These are phyloP conservation scores for Drosophila murphyi DNA, from an alignment of 1,140 invertebrate species.

Conservation along the genomic window DNA sequence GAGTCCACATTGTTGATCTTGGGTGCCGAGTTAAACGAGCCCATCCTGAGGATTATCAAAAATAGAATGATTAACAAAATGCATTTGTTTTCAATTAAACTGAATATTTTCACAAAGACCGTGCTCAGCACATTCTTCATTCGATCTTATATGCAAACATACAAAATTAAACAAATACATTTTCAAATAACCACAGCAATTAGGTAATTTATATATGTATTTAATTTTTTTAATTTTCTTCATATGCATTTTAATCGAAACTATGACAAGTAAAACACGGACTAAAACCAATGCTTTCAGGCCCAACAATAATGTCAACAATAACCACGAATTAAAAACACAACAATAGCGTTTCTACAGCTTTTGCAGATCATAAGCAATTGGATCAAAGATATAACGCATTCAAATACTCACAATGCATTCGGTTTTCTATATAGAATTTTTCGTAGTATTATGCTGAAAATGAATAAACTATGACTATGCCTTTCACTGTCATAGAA, in stretches of 20 bases:
- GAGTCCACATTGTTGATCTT: constrained; percentile 88
- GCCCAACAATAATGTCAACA: constrained; percentile 17
- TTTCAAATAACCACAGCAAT: constrained; percentile 1
- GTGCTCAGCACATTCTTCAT: constrained; percentile 31
- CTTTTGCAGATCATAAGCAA: constrained; percentile 3
- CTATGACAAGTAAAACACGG: constrained; percentile 30
- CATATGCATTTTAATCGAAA: constrained; percentile 36
- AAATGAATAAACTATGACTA: constrained; percentile 77
- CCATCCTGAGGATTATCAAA: constrained; percentile 86
- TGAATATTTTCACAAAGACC: constrained; percentile 11
- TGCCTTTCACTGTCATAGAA: constrained; percentile 60
- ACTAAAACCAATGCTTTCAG: constrained; percentile 37
- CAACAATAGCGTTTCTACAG: neutral
- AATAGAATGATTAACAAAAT: neutral
- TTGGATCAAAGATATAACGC: constrained; percentile 9
- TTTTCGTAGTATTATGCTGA: constrained; percentile 77
- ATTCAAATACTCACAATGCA: constrained; percentile 71
- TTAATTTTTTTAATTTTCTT: constrained; percentile 6
- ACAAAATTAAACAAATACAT: neutral
- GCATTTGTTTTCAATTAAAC: neutral
- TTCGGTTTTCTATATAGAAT: constrained; percentile 73
- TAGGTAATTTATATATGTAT: constrained; percentile 1
- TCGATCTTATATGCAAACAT: constrained; percentile 36
- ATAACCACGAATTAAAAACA: neutral
- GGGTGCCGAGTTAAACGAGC: constrained; percentile 89